These are phyloP conservation scores for Rosalia funebris DNA, from an alignment of 2,888 invertebrate species.

Conservation along the genomic window DNA sequence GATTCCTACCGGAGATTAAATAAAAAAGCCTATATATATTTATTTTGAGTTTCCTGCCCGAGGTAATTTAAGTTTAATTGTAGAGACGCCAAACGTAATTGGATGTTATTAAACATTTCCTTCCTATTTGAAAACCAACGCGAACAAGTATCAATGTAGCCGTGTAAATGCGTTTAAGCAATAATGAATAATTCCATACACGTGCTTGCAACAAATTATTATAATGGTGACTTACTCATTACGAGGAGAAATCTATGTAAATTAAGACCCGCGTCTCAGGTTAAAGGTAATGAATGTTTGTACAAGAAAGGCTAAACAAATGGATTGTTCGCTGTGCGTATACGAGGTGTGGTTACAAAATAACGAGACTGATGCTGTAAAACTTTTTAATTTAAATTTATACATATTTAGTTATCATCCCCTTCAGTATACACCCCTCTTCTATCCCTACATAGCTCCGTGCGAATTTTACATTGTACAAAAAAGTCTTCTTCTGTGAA, in stretches of 20 bases:
- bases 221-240: constrained; percentile 1
- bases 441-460: no score
- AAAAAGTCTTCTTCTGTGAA: no score
- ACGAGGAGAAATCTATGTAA: not conserved
- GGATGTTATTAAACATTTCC: constrained; percentile 33
- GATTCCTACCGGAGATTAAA: constrained; percentile 34
- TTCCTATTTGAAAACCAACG: constrained; percentile 24
- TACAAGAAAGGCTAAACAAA: no score
- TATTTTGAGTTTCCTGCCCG: constrained; percentile 35
- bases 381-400: no score
- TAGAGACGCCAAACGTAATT: constrained; percentile 28
- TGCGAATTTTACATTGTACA: no score
- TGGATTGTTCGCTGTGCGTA: no score
- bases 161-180: not conserved
- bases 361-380: no score
- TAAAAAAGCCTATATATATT: constrained; percentile 31
- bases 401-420: no score
- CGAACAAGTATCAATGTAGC: constrained; percentile 8
- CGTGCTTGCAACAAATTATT: not conserved
- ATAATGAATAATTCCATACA: not conserved
- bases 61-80: constrained; percentile 30
- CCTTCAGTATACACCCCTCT: no score
- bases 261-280: not conserved
- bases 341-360: no score
- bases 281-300: not conserved